Evolutionary conservation across 2,113 vertebrate species (phyloP).

Genomic region (Phoxinus phoxinus): DNA sequence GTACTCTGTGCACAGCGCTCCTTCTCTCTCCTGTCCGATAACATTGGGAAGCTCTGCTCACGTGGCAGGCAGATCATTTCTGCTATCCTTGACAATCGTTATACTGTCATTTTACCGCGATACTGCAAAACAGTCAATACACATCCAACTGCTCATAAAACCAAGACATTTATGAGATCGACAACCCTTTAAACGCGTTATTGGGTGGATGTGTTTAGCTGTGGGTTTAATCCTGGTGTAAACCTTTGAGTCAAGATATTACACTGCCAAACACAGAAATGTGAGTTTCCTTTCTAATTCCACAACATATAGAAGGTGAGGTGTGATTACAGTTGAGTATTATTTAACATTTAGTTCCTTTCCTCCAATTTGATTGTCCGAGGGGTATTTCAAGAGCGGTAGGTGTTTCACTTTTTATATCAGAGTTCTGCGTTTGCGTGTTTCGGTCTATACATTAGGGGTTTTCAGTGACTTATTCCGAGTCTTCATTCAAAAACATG

Average conservation of each 20-base stretch:
- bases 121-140: conserved; percentile 16
- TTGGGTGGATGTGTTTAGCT: conserved; percentile 18
- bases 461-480: background rate
- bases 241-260: conserved; percentile 10
- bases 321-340: background rate
- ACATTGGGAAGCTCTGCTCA: background rate
- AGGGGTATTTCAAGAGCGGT: background rate
- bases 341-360: background rate
- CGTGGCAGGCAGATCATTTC: background rate
- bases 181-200: conserved; percentile 26
- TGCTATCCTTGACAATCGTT: background rate
- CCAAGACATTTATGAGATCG: conserved; percentile 25
- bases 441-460: background rate
- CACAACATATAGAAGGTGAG: background rate
- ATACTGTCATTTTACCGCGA: conserved; percentile 4
- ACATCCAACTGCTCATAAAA: conserved; percentile 34
- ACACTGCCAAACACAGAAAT: conserved; percentile 3
- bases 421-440: background rate
- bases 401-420: background rate
- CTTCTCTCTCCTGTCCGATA: conserved; percentile 58
- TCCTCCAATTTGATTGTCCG: background rate
- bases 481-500: background rate
- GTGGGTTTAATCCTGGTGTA: conserved; percentile 14
- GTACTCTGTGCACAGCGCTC: conserved; percentile 62
- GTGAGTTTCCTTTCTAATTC: background rate